phyloP scores from a whole-genome alignment of 2,888 invertebrate species.

The Tetheella fluctuosa region DNA sequence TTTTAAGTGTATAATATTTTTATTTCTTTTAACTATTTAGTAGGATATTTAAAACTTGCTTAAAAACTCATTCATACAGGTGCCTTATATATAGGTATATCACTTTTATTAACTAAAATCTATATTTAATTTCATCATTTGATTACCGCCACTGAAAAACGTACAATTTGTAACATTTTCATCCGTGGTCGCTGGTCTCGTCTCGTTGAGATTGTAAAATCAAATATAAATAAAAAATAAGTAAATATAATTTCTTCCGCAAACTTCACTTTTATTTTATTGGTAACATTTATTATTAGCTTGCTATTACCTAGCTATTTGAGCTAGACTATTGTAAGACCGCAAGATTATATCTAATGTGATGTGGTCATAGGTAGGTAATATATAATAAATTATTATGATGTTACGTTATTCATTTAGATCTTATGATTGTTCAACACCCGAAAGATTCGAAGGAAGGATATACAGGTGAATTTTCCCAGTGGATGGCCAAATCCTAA shows the following conservation, averaged over 20 bases:
- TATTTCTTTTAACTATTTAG: too few relatives aligned
- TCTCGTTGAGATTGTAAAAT: slow-evolving; percentile 5
- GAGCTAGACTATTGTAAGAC: not conserved
- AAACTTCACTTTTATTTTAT: not conserved
- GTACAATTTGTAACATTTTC: not conserved
- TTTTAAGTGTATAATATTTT: not conserved
- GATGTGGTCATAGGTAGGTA: slow-evolving; percentile 1
- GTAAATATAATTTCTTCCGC: not conserved
- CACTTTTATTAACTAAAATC: not conserved
- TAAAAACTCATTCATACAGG: too few relatives aligned
- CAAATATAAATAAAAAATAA: slow-evolving; percentile 5
- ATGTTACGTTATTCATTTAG: not conserved
- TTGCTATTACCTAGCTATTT: not conserved
- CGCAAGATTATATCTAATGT: not conserved
- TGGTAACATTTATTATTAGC: not conserved
- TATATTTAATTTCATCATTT: not conserved
- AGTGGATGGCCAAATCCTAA: too few relatives aligned
- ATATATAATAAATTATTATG: not conserved
- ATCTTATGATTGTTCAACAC: not conserved
- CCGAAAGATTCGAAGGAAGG: too few relatives aligned
- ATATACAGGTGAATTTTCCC: too few relatives aligned
- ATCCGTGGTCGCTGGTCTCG: not conserved
- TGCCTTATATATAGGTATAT: too few relatives aligned
- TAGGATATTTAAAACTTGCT: too few relatives aligned
- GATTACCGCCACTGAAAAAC: not conserved